These are phyloP conservation scores for Caranx melampygus DNA, from an alignment of 2,113 vertebrate species.

Conservation along the genomic window DNA sequence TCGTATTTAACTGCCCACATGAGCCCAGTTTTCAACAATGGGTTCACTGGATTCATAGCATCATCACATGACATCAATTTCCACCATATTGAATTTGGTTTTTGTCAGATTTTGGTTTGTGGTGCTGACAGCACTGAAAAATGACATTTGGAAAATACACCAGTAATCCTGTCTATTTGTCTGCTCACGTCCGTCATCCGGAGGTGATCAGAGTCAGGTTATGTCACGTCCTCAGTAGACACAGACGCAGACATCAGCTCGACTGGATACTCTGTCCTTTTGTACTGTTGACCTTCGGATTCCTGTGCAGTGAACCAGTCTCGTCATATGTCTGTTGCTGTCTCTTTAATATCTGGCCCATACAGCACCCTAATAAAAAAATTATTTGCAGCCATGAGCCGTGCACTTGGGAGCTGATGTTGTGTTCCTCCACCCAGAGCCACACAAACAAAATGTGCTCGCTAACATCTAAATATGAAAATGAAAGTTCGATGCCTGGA, in stretches of 20 bases:
- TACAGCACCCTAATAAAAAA: slow-evolving; percentile 11
- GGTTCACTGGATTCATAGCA: too few species aligned
- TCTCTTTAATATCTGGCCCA: slow-evolving; percentile 12
- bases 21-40: too few species aligned
- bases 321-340: not conserved
- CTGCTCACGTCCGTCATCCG: too few species aligned
- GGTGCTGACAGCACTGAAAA: too few species aligned
- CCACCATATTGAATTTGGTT: too few species aligned
- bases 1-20: too few species aligned
- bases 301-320: not conserved
- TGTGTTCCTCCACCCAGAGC: slow-evolving; percentile 9
- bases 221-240: too few species aligned
- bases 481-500: slow-evolving; percentile 19
- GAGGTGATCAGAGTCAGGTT: too few species aligned
- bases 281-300: not conserved
- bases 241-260: not conserved
- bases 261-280: not conserved
- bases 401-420: not conserved
- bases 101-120: too few species aligned
- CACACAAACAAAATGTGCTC: not conserved
- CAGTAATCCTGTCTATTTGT: too few species aligned
- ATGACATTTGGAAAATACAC: too few species aligned
- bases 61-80: too few species aligned
- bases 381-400: slow-evolving; percentile 22
- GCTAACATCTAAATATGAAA: slow-evolving; percentile 1